Conservation (phyloP, 2,888 invertebrate species). For the Nowickia ferox region DNA sequence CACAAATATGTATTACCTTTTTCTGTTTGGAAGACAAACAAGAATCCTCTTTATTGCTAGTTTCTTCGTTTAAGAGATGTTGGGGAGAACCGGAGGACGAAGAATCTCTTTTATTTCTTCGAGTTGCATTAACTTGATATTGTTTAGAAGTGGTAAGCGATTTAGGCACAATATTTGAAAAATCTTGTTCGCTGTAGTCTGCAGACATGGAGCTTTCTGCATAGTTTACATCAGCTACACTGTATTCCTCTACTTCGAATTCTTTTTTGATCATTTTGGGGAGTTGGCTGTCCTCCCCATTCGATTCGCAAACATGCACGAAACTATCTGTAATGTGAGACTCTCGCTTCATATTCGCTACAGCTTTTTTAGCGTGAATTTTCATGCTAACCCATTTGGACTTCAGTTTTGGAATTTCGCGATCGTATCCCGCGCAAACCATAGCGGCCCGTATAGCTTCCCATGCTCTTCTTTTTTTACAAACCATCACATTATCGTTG, state of each 20-base stretch:
- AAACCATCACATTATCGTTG: conserved; percentile 18
- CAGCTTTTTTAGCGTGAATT: conserved; percentile 44
- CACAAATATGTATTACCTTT: too few relatives aligned
- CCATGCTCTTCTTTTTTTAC: conserved; percentile 24
- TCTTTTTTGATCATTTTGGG: conserved; percentile 10
- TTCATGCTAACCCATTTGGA: conserved; percentile 50
- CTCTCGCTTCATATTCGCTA: conserved; percentile 6
- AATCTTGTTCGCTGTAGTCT: not conserved
- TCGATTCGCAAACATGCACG: conserved; percentile 9
- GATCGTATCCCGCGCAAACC: conserved; percentile 20
- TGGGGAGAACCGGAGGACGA: not conserved
- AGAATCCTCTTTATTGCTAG: conserved; percentile 11
- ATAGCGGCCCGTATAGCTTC: conserved; percentile 4
- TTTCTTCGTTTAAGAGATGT: not conserved
- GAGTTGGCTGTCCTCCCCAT: not conserved
- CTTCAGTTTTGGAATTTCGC: conserved; percentile 41
- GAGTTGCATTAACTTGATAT: not conserved
- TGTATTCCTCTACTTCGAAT: conserved; percentile 18
- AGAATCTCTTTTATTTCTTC: not conserved
- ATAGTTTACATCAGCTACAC: conserved; percentile 28
- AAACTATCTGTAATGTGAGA: not conserved
- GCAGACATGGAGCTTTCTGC: conserved; percentile 8
- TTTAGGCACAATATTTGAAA: not conserved
- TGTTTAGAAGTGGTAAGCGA: not conserved
- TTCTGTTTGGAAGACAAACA: conserved; percentile 5